These are phyloP conservation scores for Pseudomyrmex flavicornis DNA, from an alignment of 1,140 invertebrate genomes.

Conservation along the genomic window DNA sequence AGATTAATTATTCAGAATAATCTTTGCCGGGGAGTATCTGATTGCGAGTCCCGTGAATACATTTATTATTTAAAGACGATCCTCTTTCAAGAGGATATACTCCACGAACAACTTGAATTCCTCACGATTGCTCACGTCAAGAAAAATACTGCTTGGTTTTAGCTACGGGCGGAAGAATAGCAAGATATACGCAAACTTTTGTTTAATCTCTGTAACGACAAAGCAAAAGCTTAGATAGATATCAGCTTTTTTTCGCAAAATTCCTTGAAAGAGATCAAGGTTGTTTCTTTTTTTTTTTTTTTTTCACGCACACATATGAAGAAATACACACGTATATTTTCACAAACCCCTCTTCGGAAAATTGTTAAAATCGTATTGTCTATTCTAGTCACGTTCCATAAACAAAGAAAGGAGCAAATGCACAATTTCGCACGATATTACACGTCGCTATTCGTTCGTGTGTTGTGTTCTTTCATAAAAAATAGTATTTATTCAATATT, in stretches of 20 bases:
- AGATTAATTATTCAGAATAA: slow-evolving; percentile 11
- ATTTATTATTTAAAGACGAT: slow-evolving; percentile 8
- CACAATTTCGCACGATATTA: neutral
- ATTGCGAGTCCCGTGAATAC: neutral
- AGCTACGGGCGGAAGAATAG: neutral
- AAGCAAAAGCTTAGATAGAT: neutral
- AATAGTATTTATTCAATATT: neutral
- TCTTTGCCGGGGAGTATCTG: neutral
- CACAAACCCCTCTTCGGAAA: slow-evolving; percentile 19
- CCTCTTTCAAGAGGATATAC: neutral
- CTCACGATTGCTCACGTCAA: neutral
- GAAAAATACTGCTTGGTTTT: neutral
- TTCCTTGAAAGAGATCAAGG: neutral
- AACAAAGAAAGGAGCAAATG: slow-evolving; percentile 46
- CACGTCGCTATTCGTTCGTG: neutral
- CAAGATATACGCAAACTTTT: neutral
- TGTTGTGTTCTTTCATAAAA: neutral
- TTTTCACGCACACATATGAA: too few species aligned
- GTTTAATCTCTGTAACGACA: neutral
- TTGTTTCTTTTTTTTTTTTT: too few species aligned
- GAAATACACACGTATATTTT: neutral
- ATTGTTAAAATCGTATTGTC: slow-evolving; percentile 49
- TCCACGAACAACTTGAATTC: neutral
- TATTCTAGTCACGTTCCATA: slow-evolving; percentile 60
- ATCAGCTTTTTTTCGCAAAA: slow-evolving; percentile 1